Conservation (phyloP, 2,113 vertebrate species). For the Alligator mississippiensis region DNA sequence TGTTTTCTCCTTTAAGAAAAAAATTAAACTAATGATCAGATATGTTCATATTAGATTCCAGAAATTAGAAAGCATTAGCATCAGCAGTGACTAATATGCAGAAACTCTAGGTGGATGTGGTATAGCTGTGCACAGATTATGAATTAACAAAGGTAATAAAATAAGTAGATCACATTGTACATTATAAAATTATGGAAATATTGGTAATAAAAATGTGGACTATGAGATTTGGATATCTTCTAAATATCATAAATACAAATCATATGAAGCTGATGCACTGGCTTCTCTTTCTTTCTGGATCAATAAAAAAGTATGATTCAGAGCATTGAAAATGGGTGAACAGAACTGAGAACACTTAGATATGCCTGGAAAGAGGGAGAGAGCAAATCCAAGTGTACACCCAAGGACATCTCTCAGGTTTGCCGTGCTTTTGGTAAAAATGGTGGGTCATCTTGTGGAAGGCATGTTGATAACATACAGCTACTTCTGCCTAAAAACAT, state of each 20-base stretch:
- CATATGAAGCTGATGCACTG: background rate
- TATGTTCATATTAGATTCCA: background rate
- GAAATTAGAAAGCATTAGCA: background rate
- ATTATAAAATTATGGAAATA: background rate
- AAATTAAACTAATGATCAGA: background rate
- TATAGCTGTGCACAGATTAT: background rate
- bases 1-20: background rate
- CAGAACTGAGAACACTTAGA: background rate
- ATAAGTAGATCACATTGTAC: background rate
- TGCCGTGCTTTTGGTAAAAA: background rate
- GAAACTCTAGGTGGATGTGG: background rate
- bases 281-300: background rate
- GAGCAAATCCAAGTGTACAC: background rate
- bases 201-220: background rate
- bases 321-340: background rate
- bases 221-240: constrained; percentile 1
- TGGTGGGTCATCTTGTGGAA: background rate
- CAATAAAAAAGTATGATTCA: background rate
- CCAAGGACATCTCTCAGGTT: background rate
- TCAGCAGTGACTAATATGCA: background rate
- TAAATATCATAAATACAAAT: background rate
- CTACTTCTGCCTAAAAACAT: background rate
- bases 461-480: background rate
- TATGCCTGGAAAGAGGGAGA: background rate
- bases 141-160: background rate